Conservation (phyloP, 2,888 invertebrate species). For the Trichogramma evanescens region DNA sequence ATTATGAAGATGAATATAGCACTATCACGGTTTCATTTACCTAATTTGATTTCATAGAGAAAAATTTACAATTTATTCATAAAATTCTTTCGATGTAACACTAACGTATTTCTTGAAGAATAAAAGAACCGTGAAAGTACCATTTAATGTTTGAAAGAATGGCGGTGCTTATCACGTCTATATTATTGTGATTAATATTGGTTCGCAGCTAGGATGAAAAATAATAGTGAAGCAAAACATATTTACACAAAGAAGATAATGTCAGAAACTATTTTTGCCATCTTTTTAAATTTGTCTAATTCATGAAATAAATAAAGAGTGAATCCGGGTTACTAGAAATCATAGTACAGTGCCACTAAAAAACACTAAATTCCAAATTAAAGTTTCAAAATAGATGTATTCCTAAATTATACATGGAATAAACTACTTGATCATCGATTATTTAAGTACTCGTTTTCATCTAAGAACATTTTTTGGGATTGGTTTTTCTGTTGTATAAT, state of each 20-base stretch:
- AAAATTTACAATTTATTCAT: background rate
- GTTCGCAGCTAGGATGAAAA: background rate
- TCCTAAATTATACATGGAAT: no score
- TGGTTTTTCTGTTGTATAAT: no score
- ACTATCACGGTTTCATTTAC: constrained; percentile 37
- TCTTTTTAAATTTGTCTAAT: background rate
- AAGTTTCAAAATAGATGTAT: no score
- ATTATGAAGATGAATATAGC: constrained; percentile 43
- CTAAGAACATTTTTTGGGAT: no score
- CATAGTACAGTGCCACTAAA: no score
- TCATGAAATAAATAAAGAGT: background rate
- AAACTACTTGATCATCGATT: no score
- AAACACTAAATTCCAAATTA: no score
- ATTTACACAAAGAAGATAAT: background rate
- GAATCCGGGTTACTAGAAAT: no score
- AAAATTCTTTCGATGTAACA: background rate
- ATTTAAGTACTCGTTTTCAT: no score
- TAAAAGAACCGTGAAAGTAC: constrained; percentile 30
- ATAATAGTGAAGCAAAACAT: background rate
- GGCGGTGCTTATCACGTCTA: constrained; percentile 30
- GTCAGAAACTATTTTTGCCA: background rate
- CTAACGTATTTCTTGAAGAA: background rate
- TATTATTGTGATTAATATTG: no score
- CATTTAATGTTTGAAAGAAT: constrained; percentile 24
- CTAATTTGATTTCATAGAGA: background rate